Conservation (phyloP, 2,797 vertebrate species). For the Sebastes trivittatus region DNA sequence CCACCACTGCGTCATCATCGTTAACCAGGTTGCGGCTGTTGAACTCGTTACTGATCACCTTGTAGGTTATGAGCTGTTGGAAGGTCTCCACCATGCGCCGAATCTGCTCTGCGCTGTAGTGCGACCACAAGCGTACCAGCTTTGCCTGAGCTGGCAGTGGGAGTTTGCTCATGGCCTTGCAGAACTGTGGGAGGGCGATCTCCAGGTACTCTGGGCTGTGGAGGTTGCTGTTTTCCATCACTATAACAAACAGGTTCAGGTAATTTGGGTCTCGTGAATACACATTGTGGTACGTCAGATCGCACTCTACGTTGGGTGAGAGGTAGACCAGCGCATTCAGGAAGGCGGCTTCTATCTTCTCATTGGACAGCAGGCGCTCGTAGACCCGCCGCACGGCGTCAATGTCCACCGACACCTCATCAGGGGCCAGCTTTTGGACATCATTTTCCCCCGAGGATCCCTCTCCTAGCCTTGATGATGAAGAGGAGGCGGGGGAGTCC, state of each 20-base stretch:
- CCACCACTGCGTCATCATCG: slow-evolving; percentile 96
- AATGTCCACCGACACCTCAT: slow-evolving; percentile 96
- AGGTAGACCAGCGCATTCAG: slow-evolving; percentile 98
- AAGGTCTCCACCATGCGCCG: slow-evolving; percentile 98
- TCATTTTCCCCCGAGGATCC: slow-evolving; percentile 89
- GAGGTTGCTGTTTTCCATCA: slow-evolving; percentile 99
- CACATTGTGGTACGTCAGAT: slow-evolving; percentile 97
- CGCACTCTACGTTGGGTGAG: slow-evolving; percentile 98
- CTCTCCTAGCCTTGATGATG: slow-evolving; percentile 72
- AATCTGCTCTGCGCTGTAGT: slow-evolving; percentile 91
- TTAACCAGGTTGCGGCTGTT: slow-evolving; percentile 96
- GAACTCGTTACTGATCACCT: slow-evolving; percentile 99
- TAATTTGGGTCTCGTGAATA: slow-evolving; percentile 96
- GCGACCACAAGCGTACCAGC: slow-evolving; percentile 92
- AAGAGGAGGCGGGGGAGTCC: slow-evolving; percentile 88
- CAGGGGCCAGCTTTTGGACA: slow-evolving; percentile 87
- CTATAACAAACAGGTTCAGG: slow-evolving; percentile 97
- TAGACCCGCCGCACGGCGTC: slow-evolving; percentile 96
- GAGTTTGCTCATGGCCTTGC: slow-evolving; percentile 99
- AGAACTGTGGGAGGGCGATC: slow-evolving; percentile 96
- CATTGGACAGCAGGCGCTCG: slow-evolving; percentile 91
- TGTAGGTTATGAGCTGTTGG: slow-evolving; percentile 99
- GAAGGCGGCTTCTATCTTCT: slow-evolving; percentile 97
- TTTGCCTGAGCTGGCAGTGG: slow-evolving; percentile 94
- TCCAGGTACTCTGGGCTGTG: slow-evolving; percentile 99